Evolutionary conservation across 2,113 vertebrate species (phyloP).

Genomic region (Lepus europaeus): DNA sequence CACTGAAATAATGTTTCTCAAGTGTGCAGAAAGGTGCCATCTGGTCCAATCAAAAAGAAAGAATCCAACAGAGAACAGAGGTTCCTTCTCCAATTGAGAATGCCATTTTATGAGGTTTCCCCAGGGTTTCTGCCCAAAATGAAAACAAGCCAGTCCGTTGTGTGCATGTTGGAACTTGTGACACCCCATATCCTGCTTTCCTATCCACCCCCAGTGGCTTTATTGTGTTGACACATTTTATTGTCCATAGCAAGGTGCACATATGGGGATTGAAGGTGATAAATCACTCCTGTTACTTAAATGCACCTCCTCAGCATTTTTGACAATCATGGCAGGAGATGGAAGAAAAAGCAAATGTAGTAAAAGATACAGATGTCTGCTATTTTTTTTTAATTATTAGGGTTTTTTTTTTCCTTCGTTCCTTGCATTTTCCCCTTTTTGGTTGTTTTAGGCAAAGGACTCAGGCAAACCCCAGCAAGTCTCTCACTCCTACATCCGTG

Average conservation of each 20-base stretch:
- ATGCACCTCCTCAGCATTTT: constrained; percentile 38
- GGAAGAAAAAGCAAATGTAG: background rate
- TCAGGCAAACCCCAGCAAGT: constrained; percentile 94
- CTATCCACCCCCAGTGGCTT: constrained; percentile 9
- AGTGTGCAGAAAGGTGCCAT: background rate
- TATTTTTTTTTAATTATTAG: background rate
- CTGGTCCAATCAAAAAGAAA: background rate
- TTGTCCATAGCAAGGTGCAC: constrained; percentile 43
- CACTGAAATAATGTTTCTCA: constrained; percentile 22
- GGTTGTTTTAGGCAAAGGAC: constrained; percentile 91
- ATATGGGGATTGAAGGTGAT: constrained; percentile 55
- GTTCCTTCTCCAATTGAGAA: background rate
- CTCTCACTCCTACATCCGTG: constrained; percentile 90
- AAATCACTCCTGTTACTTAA: constrained; percentile 71
- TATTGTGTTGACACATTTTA: constrained; percentile 74
- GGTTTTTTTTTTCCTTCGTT: background rate
- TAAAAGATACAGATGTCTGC: background rate
- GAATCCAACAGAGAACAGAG: background rate
- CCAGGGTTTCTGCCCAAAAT: constrained; percentile 42
- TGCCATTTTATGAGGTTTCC: background rate
- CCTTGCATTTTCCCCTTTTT: background rate
- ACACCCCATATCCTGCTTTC: background rate
- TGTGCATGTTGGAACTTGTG: constrained; percentile 43
- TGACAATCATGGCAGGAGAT: background rate
- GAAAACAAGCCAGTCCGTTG: constrained; percentile 40